phyloP scores from a whole-genome alignment of 2,797 vertebrate species.

The Rhincodon typus region DNA sequence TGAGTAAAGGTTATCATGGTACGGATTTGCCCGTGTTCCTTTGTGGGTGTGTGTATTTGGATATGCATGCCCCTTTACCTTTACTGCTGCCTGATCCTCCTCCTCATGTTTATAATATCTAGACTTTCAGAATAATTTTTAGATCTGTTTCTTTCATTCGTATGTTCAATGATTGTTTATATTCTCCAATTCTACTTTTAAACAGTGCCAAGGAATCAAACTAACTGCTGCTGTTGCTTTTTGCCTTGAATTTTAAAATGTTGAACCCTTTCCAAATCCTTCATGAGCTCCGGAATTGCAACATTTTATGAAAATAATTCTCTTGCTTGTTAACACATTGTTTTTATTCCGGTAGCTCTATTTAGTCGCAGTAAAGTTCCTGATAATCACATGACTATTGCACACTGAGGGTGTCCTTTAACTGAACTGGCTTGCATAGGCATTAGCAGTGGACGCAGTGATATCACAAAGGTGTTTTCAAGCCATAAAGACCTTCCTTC shows the following conservation, averaged over 20 bases:
- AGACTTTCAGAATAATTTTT: neutral
- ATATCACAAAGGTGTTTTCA: neutral
- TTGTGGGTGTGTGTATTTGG: too few species aligned
- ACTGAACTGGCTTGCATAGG: neutral
- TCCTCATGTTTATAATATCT: neutral
- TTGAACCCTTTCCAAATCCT: neutral
- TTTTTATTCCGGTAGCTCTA: neutral
- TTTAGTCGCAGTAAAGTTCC: neutral
- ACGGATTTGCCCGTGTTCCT: neutral
- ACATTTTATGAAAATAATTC: neutral
- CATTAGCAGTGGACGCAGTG: neutral
- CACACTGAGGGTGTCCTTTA: neutral
- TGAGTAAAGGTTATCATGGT: slow-evolving; percentile 51
- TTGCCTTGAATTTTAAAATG: neutral
- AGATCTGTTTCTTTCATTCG: neutral
- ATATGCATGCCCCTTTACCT: too few species aligned
- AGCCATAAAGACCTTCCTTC: neutral
- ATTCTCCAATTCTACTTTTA: neutral
- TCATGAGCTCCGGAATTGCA: neutral
- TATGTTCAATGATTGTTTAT: neutral
- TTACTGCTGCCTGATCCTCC: neutral
- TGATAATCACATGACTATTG: neutral
- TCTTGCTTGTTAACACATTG: neutral
- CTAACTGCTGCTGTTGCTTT: neutral
- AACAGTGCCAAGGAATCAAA: neutral